Evolutionary conservation across 2,113 vertebrate species (phyloP), one percentile per base, ranked within the genome.

Genomic region (Nannospalax galili): DNA sequence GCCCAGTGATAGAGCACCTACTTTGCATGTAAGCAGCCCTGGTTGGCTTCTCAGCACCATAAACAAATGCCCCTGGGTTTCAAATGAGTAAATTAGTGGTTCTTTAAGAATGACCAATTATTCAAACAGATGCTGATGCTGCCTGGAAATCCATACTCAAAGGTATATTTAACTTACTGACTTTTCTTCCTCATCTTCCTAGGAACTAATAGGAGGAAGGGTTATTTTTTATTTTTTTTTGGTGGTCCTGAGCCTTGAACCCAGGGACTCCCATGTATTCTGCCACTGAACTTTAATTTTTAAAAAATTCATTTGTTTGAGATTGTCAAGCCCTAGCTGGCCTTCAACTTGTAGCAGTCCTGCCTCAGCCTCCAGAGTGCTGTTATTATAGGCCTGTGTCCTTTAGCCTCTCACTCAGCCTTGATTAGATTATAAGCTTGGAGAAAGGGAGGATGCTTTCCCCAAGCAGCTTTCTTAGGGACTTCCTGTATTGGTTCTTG

Each of bases 371-470:
- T 65, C 28, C 79, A 45, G 37, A 65, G 60, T 64, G 19, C 17
- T 84, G 62, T 26, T 28, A 35, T 84, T 22, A 35, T 40, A 60
- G n/a, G 4, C 16, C 7, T 40, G 79, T 62, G 37, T 28, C 24
- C 26, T 17, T 70, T 92, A 64, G 19, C n/a, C n/a, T n/a, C n/a
- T 58, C 24, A 42, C 26, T 88, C 5, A 89, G 0, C 32, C 40
- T 91, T 79, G 64, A 69, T 82, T 91, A n/a, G 48, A 40, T 70
- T 42, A 19, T 78, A 82, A 95, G 15, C 26, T 87, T 92, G 42
- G 70, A 87, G 77, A 92, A 92, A 93, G 22, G 40, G 45, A 40
- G 19, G 48, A 7, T 78, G 10, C 26, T 19, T 95, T 19, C 84
- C 22, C 28, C 86, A 65, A 11, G 65, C 0, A 26, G 74, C 10